Percentiles rank a stretch among this genome's conserved stretches.
Evolutionary conservation across 2,113 vertebrate species (phyloP).

Genomic region (Platichthys stellatus): DNA sequence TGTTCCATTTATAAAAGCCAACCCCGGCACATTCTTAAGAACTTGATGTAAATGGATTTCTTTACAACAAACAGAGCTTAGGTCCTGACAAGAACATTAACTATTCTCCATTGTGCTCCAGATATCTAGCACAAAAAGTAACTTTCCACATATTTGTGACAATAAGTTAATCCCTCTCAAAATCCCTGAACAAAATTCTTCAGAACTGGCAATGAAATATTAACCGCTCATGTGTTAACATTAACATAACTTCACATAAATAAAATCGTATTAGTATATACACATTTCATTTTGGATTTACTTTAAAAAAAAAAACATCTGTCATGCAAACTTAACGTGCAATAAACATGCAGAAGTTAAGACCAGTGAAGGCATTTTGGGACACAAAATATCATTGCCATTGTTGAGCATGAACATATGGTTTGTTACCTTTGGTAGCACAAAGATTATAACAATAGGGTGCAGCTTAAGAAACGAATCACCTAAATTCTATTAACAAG

Average conservation of each 20-base stretch:
- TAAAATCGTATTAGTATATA: slow-evolving; percentile 45
- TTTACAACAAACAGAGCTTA: slow-evolving; percentile 12
- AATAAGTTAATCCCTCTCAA: slow-evolving; percentile 4
- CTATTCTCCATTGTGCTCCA: slow-evolving; percentile 45
- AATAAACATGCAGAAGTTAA: slow-evolving; percentile 57
- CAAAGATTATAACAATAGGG: slow-evolving; percentile 2
- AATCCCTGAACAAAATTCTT: slow-evolving; percentile 28
- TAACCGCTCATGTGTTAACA: slow-evolving; percentile 18
- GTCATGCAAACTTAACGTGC: slow-evolving; percentile 73
- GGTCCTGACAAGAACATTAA: slow-evolving; percentile 42
- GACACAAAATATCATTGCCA: slow-evolving; percentile 36
- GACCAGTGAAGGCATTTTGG: slow-evolving; percentile 40
- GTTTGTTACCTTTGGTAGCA: slow-evolving; percentile 54
- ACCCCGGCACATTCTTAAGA: slow-evolving; percentile 1
- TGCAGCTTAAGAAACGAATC: background rate
- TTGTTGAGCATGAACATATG: slow-evolving; percentile 22
- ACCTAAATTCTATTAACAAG: slow-evolving; percentile 3
- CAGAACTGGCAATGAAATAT: slow-evolving; percentile 7
- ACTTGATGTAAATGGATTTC: slow-evolving; percentile 5
- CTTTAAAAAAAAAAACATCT: slow-evolving; percentile 28
- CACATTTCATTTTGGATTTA: slow-evolving; percentile 28
- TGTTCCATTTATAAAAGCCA: slow-evolving; percentile 9
- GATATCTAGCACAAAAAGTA: slow-evolving; percentile 20
- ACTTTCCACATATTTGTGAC: slow-evolving; percentile 3
- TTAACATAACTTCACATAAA: slow-evolving; percentile 41